phyloP scores from a whole-genome alignment of 1,140 invertebrate species.

The Gonioctena quinquepunctata region DNA sequence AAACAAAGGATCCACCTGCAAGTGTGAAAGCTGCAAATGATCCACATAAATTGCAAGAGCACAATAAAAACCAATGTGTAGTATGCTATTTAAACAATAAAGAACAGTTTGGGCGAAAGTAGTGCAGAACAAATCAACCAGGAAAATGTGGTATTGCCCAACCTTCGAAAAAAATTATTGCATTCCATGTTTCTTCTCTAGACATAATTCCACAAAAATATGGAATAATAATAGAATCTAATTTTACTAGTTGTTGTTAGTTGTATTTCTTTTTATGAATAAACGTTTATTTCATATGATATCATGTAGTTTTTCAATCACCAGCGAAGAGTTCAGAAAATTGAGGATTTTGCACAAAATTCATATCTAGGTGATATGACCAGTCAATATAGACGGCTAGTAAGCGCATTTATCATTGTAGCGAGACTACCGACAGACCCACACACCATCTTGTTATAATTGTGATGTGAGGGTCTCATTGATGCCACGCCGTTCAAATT shows the following conservation, averaged over 20 bases:
- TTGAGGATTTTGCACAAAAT: neutral
- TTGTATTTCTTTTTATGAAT: neutral
- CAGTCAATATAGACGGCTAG: neutral
- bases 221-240: neutral
- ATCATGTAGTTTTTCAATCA: neutral
- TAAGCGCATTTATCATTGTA: conserved; percentile 1
- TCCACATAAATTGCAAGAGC: neutral
- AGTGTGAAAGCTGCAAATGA: too few species aligned
- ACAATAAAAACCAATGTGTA: neutral
- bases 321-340: neutral
- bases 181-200: neutral
- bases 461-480: neutral
- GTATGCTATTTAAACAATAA: neutral
- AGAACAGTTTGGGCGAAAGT: neutral
- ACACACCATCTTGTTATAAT: neutral
- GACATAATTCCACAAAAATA: neutral
- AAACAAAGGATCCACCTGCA: too few species aligned
- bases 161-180: neutral
- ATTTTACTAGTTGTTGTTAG: neutral
- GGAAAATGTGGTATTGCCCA: neutral
- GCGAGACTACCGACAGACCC: neutral
- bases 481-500: neutral
- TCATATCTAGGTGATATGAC: neutral
- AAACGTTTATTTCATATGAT: neutral
- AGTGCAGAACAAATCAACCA: neutral